These are phyloP conservation scores for Andrena marginata DNA, from an alignment of 2,888 invertebrate genomes.

Conservation along the genomic window DNA sequence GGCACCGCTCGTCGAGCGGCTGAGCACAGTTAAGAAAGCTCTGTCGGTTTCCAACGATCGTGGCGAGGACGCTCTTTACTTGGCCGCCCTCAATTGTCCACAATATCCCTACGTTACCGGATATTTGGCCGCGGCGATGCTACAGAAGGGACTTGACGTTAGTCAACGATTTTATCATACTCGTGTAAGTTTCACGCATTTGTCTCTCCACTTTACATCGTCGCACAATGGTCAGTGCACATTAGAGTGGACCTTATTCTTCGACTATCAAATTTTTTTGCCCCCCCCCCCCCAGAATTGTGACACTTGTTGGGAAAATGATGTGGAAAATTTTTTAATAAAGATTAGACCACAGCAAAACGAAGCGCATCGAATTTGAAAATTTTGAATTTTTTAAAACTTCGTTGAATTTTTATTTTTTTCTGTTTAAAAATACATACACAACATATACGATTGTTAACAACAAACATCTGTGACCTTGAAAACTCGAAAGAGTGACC, in stretches of 20 bases:
- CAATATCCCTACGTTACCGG: constrained; percentile 77
- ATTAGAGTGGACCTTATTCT: not conserved
- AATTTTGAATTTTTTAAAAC: too few species aligned
- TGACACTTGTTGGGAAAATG: too few species aligned
- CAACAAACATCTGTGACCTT: too few species aligned
- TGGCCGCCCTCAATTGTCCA: constrained; percentile 78
- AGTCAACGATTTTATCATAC: constrained; percentile 74
- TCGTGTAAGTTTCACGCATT: constrained; percentile 63
- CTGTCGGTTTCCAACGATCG: constrained; percentile 74
- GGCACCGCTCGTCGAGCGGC: constrained; percentile 78
- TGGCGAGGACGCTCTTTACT: constrained; percentile 79
- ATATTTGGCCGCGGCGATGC: constrained; percentile 77
- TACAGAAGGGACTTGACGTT: constrained; percentile 77
- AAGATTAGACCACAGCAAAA: too few species aligned
- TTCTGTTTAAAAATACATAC: too few species aligned
- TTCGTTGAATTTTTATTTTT: too few species aligned
- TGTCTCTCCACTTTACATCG: not conserved
- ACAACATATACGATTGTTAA: too few species aligned
- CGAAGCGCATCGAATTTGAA: too few species aligned
- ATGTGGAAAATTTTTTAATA: too few species aligned
- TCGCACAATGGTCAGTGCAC: too few species aligned
- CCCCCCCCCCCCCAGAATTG: too few species aligned
- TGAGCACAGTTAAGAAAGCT: constrained; percentile 70
- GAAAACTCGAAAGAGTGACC: too few species aligned
- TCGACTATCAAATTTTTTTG: not conserved